A percentile compares a stretch with the other conserved stretches of the same genome.
Conservation (phyloP, 1,140 invertebrate genomes). For the Proales similis region DNA sequence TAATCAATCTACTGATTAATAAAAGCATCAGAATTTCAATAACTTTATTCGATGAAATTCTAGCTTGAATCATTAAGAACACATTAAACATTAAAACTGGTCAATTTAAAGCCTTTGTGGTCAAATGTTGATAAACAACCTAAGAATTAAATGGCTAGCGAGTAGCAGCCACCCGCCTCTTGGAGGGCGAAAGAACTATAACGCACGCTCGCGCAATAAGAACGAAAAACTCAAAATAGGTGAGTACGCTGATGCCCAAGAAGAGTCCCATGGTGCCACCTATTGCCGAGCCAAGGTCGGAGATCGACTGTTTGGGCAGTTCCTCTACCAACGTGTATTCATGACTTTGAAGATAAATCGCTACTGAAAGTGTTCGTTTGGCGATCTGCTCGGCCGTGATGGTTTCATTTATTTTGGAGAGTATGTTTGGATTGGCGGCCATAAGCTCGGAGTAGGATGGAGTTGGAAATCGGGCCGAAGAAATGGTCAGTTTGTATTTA, state of each 20-base stretch:
- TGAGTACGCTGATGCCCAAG: constrained; percentile 30
- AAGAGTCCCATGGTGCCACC: constrained; percentile 27
- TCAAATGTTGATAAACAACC: no score
- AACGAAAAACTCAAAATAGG: constrained; percentile 9
- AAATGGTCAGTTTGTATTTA: neutral
- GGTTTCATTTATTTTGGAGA: no score
- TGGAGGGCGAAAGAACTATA: no score
- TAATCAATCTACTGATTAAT: no score
- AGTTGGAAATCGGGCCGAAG: constrained; percentile 28
- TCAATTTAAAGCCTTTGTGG: no score
- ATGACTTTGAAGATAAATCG: constrained; percentile 8
- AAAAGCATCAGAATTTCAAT: no score
- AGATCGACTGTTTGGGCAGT: constrained; percentile 1
- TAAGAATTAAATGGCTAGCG: no score
- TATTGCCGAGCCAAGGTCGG: constrained; percentile 14
- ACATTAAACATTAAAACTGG: no score
- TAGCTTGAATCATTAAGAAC: no score
- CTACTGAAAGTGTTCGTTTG: neutral
- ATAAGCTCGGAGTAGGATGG: neutral
- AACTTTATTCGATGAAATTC: no score
- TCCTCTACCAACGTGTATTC: constrained; percentile 31
- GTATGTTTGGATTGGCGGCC: neutral
- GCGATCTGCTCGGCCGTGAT: constrained; percentile 3
- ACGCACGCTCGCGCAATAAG: no score
- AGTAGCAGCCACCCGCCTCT: no score